Evolutionary conservation across 2,888 invertebrate species (phyloP), one percentile per base, ranked within the genome.

Genomic region (Syrista parreyssii): DNA sequence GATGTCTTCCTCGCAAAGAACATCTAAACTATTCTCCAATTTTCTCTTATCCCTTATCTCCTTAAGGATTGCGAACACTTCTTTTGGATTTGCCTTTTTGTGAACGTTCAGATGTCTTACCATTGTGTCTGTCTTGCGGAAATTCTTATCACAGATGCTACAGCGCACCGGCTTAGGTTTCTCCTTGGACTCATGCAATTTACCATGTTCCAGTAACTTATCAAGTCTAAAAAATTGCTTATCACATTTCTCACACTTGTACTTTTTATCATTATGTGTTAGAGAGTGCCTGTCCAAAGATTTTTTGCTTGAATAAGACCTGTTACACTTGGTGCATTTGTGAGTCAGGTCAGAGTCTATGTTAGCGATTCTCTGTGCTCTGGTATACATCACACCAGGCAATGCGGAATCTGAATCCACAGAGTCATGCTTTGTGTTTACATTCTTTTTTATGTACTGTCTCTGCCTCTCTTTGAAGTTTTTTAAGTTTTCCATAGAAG

Each of bases 71-170:
- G 83, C 80, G 36, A 88, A 87, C 32, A 90, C 90, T 35, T 89
- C 88, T 40, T 83, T 86, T 4, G 89, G 87, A 85, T 89, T 87
- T 0, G 82, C 85, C 74, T 84, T 85, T 75, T 90, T 90, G 73
- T 90, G 90, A 69, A 86, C 79, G 77, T 89, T 87, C 75, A 90
- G 82, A 68, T 90, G 90, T 75, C 89, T 84, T 3, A 90, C 86
- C 89, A 90, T 88, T 4, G 89, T 89, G 15, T 87, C 84, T 0
- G 81, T 81, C 81, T 88, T 90, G 12, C 86, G 82, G 76, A 90
- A 90, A 78, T 77, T 87, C 77, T 88, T 90, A 11, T 88, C 82
- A 55, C 90, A 90, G 76, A 90, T 89, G 73, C 82, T 84, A 75
- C 90, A 90, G 33, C 69, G 77, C 23, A 87, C 85, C 11, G 85